Conservation (phyloP, 1,140 invertebrate species). For the Globodera ellingtonae region DNA sequence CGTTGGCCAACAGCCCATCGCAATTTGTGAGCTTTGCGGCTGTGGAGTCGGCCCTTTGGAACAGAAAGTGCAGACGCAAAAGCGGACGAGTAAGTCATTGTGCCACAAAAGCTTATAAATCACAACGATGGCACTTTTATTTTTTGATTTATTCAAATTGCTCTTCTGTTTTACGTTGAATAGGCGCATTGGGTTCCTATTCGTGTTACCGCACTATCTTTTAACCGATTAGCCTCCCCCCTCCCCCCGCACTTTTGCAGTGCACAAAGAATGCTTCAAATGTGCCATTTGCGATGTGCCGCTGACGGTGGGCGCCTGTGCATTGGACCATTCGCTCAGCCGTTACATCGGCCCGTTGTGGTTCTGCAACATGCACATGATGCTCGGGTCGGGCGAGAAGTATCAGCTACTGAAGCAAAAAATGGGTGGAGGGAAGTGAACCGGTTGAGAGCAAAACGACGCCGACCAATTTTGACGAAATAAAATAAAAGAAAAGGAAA, state of each 20-base stretch:
- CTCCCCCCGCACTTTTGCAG: background rate
- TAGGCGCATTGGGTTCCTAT: background rate
- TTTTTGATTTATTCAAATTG: background rate
- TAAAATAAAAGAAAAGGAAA: no score
- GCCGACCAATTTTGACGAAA: no score
- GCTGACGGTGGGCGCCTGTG: constrained; percentile 29
- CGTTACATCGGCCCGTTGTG: constrained; percentile 35
- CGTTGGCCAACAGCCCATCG: background rate
- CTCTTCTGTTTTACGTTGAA: no score
- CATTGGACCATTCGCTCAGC: constrained; percentile 31
- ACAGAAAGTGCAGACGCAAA: constrained; percentile 19
- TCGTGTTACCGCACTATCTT: background rate
- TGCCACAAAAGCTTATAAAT: no score
- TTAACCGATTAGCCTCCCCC: background rate
- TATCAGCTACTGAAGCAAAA: constrained; percentile 34
- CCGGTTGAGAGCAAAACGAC: no score
- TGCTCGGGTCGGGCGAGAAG: constrained; percentile 43
- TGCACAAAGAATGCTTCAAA: constrained; percentile 39
- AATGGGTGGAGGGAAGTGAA: constrained; percentile 15
- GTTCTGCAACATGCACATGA: constrained; percentile 40
- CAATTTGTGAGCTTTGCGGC: constrained; percentile 17
- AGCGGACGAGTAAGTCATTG: background rate
- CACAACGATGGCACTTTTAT: no score
- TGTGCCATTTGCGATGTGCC: constrained; percentile 36
- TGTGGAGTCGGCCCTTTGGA: constrained; percentile 8